A percentile compares a stretch with the other conserved stretches of the same genome.
Conservation (phyloP, 2,113 vertebrate genomes). For the Rhadina sibilatrix region DNA sequence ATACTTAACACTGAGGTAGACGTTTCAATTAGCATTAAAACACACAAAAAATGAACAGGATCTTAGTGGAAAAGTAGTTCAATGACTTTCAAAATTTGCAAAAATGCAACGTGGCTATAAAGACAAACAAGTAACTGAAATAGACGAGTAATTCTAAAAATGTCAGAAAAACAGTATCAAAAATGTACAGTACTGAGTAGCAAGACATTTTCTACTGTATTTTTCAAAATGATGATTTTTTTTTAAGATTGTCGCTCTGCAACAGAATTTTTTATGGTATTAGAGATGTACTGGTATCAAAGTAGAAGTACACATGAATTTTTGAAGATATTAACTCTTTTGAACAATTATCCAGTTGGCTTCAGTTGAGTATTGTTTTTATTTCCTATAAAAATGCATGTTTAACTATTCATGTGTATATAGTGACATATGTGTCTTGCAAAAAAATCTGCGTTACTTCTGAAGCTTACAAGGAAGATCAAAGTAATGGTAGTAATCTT, state of each 20-base stretch:
- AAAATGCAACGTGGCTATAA: not conserved
- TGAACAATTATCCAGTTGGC: not conserved
- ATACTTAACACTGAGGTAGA: slow-evolving; percentile 32
- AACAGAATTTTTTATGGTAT: not conserved
- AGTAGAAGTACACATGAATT: not conserved
- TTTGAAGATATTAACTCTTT: not conserved
- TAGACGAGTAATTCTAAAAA: not conserved
- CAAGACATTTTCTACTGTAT: not conserved
- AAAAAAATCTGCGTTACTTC: not conserved
- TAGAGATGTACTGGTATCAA: not conserved
- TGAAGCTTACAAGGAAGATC: not conserved
- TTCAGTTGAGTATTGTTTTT: not conserved
- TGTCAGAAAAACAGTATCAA: not conserved
- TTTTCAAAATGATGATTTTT: not conserved
- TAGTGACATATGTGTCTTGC: not conserved
- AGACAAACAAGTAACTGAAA: not conserved
- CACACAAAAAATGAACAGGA: not conserved
- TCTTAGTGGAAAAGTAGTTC: not conserved
- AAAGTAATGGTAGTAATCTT: not conserved
- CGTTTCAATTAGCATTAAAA: slow-evolving; percentile 15
- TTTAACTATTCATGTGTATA: not conserved
- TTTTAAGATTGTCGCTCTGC: not conserved
- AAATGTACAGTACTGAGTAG: not conserved
- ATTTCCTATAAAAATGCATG: not conserved
- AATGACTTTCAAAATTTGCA: not conserved